Evolutionary conservation across 2,113 vertebrate genomes (phyloP).

Genomic region (Bos javanicus): DNA sequence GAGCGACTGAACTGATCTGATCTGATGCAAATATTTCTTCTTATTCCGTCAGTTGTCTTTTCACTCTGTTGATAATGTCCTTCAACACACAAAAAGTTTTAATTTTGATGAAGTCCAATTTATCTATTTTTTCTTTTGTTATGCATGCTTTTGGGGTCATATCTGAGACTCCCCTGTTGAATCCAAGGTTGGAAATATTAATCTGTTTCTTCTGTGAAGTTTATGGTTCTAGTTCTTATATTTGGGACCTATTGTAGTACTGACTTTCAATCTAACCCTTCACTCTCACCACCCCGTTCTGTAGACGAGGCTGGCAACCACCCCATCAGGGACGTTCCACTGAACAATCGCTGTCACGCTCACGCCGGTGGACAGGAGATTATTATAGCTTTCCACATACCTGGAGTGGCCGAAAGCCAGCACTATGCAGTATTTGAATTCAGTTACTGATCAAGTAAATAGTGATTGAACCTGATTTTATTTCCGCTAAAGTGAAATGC

Average conservation of each 20-base stretch:
- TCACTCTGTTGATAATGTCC: background rate
- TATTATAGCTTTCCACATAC: background rate
- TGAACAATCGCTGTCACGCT: background rate
- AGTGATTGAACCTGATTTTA: background rate
- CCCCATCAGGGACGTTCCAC: background rate
- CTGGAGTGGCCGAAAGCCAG: background rate
- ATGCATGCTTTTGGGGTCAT: background rate
- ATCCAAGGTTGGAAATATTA: background rate
- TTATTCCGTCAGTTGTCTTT: background rate
- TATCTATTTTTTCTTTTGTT: background rate
- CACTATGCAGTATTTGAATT: background rate
- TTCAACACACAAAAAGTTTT: background rate
- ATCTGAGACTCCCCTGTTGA: background rate
- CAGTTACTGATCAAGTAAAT: background rate
- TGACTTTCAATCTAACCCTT: background rate
- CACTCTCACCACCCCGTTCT: background rate
- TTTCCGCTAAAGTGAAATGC: constrained; percentile 21
- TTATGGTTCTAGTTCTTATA: background rate
- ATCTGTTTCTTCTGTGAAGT: background rate
- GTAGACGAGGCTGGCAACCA: background rate
- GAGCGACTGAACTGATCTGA: too few species aligned
- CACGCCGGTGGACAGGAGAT: background rate
- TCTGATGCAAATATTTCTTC: background rate
- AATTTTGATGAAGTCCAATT: background rate
- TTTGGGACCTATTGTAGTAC: background rate